A percentile compares a stretch with the other conserved stretches of the same genome.
These are phyloP conservation scores for Meles meles DNA, from an alignment of 2,113 vertebrate species.

Conservation along the genomic window DNA sequence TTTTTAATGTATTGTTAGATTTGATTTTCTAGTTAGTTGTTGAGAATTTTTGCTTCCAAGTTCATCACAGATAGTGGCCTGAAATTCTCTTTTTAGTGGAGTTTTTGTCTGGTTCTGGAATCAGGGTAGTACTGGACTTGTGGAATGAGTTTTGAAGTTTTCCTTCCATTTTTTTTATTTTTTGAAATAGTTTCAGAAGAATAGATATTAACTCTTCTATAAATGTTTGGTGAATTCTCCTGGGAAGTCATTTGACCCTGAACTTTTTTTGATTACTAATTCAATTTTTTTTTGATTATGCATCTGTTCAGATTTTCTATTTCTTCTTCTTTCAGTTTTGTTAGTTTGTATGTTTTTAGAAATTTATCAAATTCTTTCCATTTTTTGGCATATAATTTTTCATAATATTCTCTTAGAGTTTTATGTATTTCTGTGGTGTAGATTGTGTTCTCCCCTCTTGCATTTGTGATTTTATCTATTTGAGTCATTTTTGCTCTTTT, in stretches of 20 bases:
- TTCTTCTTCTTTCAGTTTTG: background rate
- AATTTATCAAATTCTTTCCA: background rate
- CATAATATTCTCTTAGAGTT: background rate
- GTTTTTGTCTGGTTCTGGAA: background rate
- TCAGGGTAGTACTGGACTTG: background rate
- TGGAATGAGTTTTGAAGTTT: background rate
- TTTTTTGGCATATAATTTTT: background rate
- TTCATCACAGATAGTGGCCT: background rate
- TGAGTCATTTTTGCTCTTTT: background rate
- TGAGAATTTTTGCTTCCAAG: background rate
- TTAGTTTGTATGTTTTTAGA: background rate
- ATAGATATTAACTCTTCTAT: background rate
- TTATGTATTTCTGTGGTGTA: background rate
- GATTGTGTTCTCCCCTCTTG: background rate
- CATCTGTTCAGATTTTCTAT: background rate
- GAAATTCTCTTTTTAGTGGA: background rate
- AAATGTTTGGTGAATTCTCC: background rate
- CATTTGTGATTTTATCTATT: background rate
- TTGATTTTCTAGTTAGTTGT: background rate
- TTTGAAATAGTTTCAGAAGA: background rate
- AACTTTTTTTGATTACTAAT: background rate
- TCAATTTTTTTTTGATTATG: background rate
- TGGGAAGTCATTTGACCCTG: background rate
- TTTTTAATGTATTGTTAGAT: background rate
- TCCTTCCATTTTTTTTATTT: background rate